These are phyloP conservation scores for Enoplosus armatus DNA, from an alignment of 2,797 vertebrate species.

Conservation along the genomic window DNA sequence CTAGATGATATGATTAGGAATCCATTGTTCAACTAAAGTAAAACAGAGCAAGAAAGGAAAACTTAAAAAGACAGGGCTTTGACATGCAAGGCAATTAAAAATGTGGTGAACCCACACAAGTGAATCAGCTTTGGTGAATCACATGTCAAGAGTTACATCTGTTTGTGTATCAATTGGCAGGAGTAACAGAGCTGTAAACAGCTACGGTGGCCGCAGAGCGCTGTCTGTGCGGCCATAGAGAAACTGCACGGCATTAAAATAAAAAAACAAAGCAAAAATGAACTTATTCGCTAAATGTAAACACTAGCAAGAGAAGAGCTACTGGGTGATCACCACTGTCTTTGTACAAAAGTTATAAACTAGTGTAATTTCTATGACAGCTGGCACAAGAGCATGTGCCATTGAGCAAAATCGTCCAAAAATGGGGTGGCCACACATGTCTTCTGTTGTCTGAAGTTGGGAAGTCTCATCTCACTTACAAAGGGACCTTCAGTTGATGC, in stretches of 20 bases:
- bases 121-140: slow-evolving; percentile 41
- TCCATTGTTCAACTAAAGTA: slow-evolving; percentile 3
- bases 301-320: slow-evolving; percentile 32
- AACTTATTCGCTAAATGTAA: slow-evolving; percentile 59
- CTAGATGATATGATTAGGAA: not conserved
- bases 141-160: slow-evolving; percentile 52
- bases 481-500: slow-evolving; percentile 33
- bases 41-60: slow-evolving; percentile 2
- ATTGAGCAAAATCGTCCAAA: slow-evolving; percentile 44
- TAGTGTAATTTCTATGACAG: slow-evolving; percentile 64
- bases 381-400: slow-evolving; percentile 55
- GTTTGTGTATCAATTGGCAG: slow-evolving; percentile 53
- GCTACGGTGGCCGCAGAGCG: slow-evolving; percentile 24
- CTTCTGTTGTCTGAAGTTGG: slow-evolving; percentile 47
- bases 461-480: slow-evolving; percentile 51
- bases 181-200: slow-evolving; percentile 56
- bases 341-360: slow-evolving; percentile 55
- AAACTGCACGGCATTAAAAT: slow-evolving; percentile 48
- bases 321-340: slow-evolving; percentile 43
- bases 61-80: not conserved
- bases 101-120: slow-evolving; percentile 23
- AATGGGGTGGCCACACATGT: slow-evolving; percentile 43
- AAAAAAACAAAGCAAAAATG: slow-evolving; percentile 48
- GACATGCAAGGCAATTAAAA: slow-evolving; percentile 23
- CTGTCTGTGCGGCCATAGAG: slow-evolving; percentile 28